Conservation (phyloP, 2,888 invertebrate species). For the Andrena minutula region DNA sequence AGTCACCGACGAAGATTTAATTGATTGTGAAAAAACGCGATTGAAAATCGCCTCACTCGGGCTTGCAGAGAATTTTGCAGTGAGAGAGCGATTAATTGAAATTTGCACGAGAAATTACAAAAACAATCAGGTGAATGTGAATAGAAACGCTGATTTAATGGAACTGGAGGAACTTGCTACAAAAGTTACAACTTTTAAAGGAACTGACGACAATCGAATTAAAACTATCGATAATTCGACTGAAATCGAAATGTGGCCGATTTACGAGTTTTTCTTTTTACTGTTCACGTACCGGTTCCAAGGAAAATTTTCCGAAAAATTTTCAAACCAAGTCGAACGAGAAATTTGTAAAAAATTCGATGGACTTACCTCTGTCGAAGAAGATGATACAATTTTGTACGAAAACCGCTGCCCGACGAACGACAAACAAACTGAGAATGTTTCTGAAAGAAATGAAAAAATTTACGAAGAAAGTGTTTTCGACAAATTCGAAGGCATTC, state of each 20-base stretch:
- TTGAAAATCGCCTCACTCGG: slow-evolving; percentile 71
- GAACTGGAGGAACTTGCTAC: slow-evolving; percentile 64
- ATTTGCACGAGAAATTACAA: slow-evolving; percentile 73
- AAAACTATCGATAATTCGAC: slow-evolving; percentile 70
- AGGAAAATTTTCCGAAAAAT: slow-evolving; percentile 55
- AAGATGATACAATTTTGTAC: background rate
- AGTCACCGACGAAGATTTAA: slow-evolving; percentile 59
- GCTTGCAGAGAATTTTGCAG: slow-evolving; percentile 56
- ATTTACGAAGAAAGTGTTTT: slow-evolving; percentile 7
- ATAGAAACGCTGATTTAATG: slow-evolving; percentile 40
- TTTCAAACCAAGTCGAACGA: background rate
- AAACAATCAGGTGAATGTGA: slow-evolving; percentile 58
- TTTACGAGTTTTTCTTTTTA: slow-evolving; percentile 86
- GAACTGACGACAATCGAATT: slow-evolving; percentile 5
- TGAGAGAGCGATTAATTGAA: slow-evolving; percentile 64
- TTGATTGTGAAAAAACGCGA: slow-evolving; percentile 51
- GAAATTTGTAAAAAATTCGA: background rate
- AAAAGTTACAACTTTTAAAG: slow-evolving; percentile 45
- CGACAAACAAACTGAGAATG: background rate
- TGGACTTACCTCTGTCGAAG: background rate
- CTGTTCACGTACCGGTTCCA: slow-evolving; percentile 79
- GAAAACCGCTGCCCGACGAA: background rate
- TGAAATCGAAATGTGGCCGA: slow-evolving; percentile 86
- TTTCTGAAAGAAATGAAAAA: background rate
- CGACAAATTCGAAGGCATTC: slow-evolving; percentile 68